Percentiles rank a stretch among this genome's conserved stretches.
Evolutionary conservation across 2,797 vertebrate species (phyloP).

Genomic region (Kryptopterus vitreolus): DNA sequence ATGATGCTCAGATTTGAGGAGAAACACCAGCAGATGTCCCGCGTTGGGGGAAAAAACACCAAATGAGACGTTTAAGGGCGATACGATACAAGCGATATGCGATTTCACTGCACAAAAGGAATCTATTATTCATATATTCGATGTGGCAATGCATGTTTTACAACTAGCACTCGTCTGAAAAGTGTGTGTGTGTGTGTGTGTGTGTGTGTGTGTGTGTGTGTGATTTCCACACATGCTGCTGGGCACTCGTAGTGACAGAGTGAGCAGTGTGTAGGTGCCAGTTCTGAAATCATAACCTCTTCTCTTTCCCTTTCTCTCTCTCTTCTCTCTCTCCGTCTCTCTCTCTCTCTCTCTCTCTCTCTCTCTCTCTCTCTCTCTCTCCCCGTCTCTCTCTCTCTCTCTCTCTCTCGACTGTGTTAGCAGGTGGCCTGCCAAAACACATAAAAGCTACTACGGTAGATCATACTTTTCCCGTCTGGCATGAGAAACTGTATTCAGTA

Average conservation of each 20-base stretch:
- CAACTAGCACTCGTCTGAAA: not conserved
- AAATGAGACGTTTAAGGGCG: not conserved
- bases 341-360: not conserved
- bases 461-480: constrained; percentile 31
- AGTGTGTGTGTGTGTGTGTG: not conserved
- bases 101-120: not conserved
- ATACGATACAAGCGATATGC: not conserved
- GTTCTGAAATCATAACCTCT: constrained; percentile 18
- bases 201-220: not conserved
- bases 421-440: constrained; percentile 41
- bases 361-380: not conserved
- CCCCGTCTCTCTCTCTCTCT: constrained; percentile 18
- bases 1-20: not conserved
- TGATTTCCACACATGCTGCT: constrained; percentile 24
- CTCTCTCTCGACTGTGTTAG: constrained; percentile 17
- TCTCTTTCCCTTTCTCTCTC: not conserved
- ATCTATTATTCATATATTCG: not conserved
- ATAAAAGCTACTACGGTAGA: constrained; percentile 41
- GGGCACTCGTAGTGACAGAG: constrained; percentile 16
- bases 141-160: not conserved
- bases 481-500: constrained; percentile 23
- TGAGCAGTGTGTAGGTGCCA: constrained; percentile 28
- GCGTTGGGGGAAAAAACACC: not conserved
- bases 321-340: not conserved
- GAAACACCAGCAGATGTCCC: constrained; percentile 3